Evolutionary conservation across 2,797 vertebrate species (phyloP).

Genomic region (Pseudochaenichthys georgianus): DNA sequence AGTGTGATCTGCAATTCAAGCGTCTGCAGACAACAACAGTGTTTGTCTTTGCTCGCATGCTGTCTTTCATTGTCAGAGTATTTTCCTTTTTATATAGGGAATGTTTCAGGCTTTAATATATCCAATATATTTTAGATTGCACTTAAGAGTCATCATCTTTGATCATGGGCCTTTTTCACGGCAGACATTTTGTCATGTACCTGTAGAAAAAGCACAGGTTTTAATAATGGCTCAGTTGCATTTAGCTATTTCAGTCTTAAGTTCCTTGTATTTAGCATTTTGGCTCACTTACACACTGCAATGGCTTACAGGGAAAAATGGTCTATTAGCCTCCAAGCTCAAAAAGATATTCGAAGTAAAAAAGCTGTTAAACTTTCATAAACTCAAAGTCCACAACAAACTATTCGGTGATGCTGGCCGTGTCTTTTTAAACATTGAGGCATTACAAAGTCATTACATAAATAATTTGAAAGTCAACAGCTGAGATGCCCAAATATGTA

Average conservation of each 20-base stretch:
- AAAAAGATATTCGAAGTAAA: neutral
- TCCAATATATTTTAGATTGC: neutral
- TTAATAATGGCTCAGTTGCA: neutral
- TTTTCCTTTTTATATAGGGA: neutral
- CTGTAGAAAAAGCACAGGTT: neutral
- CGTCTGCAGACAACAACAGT: slow-evolving; percentile 2
- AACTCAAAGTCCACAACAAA: neutral
- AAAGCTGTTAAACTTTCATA: neutral
- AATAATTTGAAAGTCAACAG: slow-evolving; percentile 14
- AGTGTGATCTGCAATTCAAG: slow-evolving; percentile 19
- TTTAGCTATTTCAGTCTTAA: neutral
- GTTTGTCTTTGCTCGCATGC: slow-evolving; percentile 16
- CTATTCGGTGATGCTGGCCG: neutral
- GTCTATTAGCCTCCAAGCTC: neutral
- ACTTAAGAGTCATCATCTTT: neutral
- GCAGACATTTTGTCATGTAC: neutral
- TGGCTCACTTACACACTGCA: no score
- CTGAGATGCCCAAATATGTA: slow-evolving; percentile 5
- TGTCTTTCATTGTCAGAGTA: slow-evolving; percentile 10
- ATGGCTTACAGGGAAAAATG: neutral
- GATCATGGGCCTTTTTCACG: neutral
- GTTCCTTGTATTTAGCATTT: no score
- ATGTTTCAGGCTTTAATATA: neutral
- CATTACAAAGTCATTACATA: slow-evolving; percentile 16
- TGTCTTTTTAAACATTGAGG: slow-evolving; percentile 31